Percentiles rank a stretch among this genome's conserved stretches.
Conservation (phyloP, 1,140 invertebrate genomes). For the Diploscapter pachys region DNA sequence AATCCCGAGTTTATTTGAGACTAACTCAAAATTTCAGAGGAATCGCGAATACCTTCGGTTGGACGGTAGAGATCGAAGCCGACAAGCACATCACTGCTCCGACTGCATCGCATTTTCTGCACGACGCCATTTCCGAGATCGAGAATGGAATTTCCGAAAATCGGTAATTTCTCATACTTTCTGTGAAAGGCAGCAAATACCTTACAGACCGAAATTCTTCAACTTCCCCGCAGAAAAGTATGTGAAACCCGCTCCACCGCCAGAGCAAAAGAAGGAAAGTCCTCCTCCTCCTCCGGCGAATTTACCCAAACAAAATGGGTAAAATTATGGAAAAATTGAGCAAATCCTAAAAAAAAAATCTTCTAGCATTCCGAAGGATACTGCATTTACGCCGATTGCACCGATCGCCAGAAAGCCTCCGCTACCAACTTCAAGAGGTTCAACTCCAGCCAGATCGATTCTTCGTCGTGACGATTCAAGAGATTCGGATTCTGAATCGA, state of each 20-base stretch:
- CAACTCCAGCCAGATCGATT: background rate
- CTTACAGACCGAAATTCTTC: conserved; percentile 17
- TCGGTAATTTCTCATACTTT: background rate
- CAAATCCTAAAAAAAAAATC: no score
- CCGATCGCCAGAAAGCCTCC: conserved; percentile 1
- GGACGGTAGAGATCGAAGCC: conserved; percentile 27
- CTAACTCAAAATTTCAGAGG: conserved; percentile 10
- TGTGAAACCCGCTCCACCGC: conserved; percentile 8
- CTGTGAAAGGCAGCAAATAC: background rate
- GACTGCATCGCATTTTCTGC: conserved; percentile 25
- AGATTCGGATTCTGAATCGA: no score
- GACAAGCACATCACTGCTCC: conserved; percentile 19
- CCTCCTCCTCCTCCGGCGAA: background rate
- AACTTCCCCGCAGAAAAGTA: conserved; percentile 21
- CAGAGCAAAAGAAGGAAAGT: conserved; percentile 1
- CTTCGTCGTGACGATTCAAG: no score
- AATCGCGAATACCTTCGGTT: conserved; percentile 21
- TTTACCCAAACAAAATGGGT: no score
- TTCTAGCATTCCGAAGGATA: no score
- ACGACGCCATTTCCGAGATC: conserved; percentile 29
- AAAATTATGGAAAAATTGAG: no score
- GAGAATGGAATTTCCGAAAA: conserved; percentile 17
- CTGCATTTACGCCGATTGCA: no score
- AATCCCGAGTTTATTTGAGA: background rate
- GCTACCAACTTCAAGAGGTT: background rate